Conservation (phyloP, 2,888 invertebrate genomes). For the Tachystola acroxantha region DNA sequence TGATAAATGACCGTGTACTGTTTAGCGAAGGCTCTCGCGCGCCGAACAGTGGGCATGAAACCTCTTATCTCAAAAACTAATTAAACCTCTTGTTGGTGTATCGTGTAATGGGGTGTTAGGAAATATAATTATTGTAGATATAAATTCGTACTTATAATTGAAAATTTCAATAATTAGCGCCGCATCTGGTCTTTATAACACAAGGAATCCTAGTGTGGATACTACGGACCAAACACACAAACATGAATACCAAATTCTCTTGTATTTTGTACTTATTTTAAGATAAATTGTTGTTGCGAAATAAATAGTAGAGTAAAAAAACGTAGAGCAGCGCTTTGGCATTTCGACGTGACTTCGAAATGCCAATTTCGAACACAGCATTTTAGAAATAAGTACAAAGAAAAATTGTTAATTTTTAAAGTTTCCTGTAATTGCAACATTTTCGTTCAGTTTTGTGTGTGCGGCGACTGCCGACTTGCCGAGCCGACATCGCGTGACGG, state of each 20-base stretch:
- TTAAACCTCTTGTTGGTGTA: slow-evolving; percentile 25
- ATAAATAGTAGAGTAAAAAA: too few relatives aligned
- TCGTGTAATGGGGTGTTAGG: slow-evolving; percentile 7
- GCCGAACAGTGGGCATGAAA: too few relatives aligned
- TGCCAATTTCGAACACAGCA: too few relatives aligned
- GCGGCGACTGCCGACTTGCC: too few relatives aligned
- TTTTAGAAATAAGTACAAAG: background rate
- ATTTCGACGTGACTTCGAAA: too few relatives aligned
- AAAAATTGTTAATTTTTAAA: background rate
- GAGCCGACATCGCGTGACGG: slow-evolving; percentile 60
- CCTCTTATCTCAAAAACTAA: slow-evolving; percentile 32
- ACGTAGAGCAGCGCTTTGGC: too few relatives aligned
- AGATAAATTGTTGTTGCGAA: too few relatives aligned
- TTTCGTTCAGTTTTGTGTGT: slow-evolving; percentile 39
- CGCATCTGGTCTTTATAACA: too few relatives aligned
- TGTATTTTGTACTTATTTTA: too few relatives aligned
- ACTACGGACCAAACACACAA: too few relatives aligned
- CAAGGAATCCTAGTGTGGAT: too few relatives aligned
- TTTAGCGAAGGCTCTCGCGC: slow-evolving; percentile 25
- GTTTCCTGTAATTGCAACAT: slow-evolving; percentile 31
- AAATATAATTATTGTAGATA: slow-evolving; percentile 3
- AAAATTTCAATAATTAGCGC: background rate
- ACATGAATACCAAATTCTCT: too few relatives aligned
- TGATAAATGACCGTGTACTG: slow-evolving; percentile 42
- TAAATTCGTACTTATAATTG: background rate